Base-by-base conservation (phyloP, 2,113 vertebrate species). In the Elaphurus davidianus region DNA sequence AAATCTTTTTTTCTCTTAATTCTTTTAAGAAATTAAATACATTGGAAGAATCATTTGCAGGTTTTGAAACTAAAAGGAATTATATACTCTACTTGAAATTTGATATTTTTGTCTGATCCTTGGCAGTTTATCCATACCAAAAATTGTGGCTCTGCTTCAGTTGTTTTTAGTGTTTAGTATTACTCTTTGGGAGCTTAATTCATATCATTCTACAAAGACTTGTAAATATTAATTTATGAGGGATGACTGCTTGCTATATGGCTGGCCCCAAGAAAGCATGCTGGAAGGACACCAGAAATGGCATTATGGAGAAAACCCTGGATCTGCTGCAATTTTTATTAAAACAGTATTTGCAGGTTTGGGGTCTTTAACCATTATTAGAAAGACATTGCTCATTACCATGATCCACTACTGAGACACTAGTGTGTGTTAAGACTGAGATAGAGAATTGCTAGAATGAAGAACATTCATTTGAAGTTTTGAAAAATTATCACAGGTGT, bases 131-230 rank as follows among this genome's bases (percentile, higher is more conserved):
- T 59, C 14, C 36, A 59, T 91, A 50, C 60, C 92, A 19, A 90
- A 90, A 96, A 91, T 90, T 87, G 27, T 82, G 55, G 6, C 52
- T 81, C 36, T 78, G 7, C 45, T 60, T 91, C 33, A 89, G 40
- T 91, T 90, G 16, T 90, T 90, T 94, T 87, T 81, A 84, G 52
- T 96, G 27, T 71, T 92, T 81, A 87, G 71, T 96, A 45, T 57
- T 95, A 60, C 13, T 25, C 21, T 94, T 90, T 55, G 9, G 50
- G 94, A 93, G n/a, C 12, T 90, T 85, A 81, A 14, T 95, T 85
- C 47, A 12, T 84, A 17, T 90, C 47, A 33, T 98, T 94, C 81
- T 92, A 1, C 30, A 87, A 82, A 87, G 25, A 79, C 11, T 33
- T 76, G 3, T 85, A 59, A 13, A 6, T 79, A 14, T 30, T 30